phyloP scores from a whole-genome alignment of 2,113 vertebrate species.

The Grallaria varia region DNA sequence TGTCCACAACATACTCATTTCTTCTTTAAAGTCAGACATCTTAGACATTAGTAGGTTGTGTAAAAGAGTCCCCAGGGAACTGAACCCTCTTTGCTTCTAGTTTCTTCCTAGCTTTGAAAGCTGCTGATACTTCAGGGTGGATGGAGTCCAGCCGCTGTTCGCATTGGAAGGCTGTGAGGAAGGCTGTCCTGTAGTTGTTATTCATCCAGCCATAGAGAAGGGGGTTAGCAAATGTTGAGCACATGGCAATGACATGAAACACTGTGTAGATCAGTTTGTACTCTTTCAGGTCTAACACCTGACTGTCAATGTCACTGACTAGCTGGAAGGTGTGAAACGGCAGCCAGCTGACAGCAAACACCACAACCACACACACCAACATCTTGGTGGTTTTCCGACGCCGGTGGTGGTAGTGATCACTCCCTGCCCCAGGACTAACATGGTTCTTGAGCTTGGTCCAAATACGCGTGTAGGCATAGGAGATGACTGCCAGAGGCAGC shows the following conservation, averaged over 20 bases:
- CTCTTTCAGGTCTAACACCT: slow-evolving; percentile 83
- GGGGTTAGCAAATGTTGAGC: slow-evolving; percentile 91
- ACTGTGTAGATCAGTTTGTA: slow-evolving; percentile 91
- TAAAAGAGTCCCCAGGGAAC: slow-evolving; percentile 67
- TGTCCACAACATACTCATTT: not conserved
- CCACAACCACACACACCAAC: slow-evolving; percentile 89
- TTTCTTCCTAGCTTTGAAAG: slow-evolving; percentile 73
- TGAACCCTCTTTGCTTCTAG: slow-evolving; percentile 67
- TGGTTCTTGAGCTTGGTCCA: slow-evolving; percentile 90
- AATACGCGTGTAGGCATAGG: slow-evolving; percentile 86
- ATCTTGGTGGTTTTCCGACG: slow-evolving; percentile 91
- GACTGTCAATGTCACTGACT: slow-evolving; percentile 87
- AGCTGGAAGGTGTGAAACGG: slow-evolving; percentile 92
- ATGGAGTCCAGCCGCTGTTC: slow-evolving; percentile 75
- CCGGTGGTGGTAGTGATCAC: slow-evolving; percentile 81
- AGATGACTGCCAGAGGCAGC: slow-evolving; percentile 86
- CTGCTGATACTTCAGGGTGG: slow-evolving; percentile 73
- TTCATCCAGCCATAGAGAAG: slow-evolving; percentile 98
- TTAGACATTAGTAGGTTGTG: slow-evolving; percentile 85
- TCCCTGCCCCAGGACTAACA: slow-evolving; percentile 68
- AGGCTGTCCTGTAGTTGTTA: slow-evolving; percentile 89
- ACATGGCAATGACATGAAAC: slow-evolving; percentile 93
- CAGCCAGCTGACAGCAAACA: slow-evolving; percentile 92
- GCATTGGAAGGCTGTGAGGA: slow-evolving; percentile 85
- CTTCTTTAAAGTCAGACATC: not conserved